These are phyloP conservation scores for Brachystomella parvula DNA, from an alignment of 1,140 invertebrate species.

Conservation along the genomic window DNA sequence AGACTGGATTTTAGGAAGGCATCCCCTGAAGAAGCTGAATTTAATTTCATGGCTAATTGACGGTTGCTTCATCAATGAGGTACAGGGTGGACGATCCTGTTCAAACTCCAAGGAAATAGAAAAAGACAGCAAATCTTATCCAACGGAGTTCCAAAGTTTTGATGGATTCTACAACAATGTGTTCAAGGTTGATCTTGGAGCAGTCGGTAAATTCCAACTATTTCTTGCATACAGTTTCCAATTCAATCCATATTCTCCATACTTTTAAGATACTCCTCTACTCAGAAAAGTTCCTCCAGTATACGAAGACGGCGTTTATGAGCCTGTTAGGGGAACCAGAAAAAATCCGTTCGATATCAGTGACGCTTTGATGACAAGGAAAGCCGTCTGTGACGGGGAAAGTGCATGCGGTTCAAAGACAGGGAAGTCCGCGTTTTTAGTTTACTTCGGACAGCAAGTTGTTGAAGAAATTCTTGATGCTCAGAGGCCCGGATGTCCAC, in stretches of 20 bases:
- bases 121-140: background rate
- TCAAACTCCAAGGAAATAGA: background rate
- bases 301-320: slow-evolving; percentile 57
- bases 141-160: slow-evolving; percentile 30
- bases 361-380: slow-evolving; percentile 45
- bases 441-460: slow-evolving; percentile 61
- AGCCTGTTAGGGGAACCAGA: slow-evolving; percentile 45
- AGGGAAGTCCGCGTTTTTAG: slow-evolving; percentile 57
- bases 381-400: background rate
- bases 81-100: background rate
- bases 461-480: slow-evolving; percentile 58
- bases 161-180: slow-evolving; percentile 37
- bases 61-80: slow-evolving; percentile 13
- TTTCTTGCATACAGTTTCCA: background rate
- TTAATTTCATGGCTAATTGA: slow-evolving; percentile 35
- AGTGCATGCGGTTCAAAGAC: slow-evolving; percentile 43
- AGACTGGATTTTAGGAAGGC: slow-evolving; percentile 20
- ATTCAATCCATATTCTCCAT: background rate
- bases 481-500: slow-evolving; percentile 51
- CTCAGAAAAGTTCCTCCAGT: slow-evolving; percentile 52
- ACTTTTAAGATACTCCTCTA: slow-evolving; percentile 49
- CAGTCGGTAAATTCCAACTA: slow-evolving; percentile 25
- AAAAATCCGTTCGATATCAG: slow-evolving; percentile 53
- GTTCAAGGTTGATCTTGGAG: slow-evolving; percentile 34
- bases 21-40: slow-evolving; percentile 17